Base-by-base conservation (phyloP, 2,888 invertebrate species). In the Oegoconia quadripuncta region DNA sequence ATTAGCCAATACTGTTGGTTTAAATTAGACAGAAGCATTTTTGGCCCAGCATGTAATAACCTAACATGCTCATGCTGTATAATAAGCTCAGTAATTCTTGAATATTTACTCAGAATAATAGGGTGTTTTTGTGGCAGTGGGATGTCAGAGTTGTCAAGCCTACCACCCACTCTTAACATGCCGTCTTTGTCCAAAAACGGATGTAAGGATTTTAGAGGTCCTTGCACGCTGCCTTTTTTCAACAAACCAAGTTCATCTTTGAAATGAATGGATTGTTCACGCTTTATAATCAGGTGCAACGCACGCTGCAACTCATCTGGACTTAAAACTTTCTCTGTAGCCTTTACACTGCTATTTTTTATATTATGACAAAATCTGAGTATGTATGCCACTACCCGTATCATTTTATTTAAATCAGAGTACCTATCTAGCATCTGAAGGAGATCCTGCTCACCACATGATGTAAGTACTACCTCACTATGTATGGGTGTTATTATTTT, bases 341-440 rank as follows among this genome's bases (percentile, higher is more conserved):
- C n/a, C n/a, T n/a, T n/a, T n/a, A n/a, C n/a, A 18, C 16, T 18
- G 39, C 42, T 42, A 14, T 34, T 33, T n/a, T 36, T 42, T 9
- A 34, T 14, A 34, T 48, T 48, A 13, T 41, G 13, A 28, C 35
- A 39, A 34, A 45, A 49, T 12, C 46, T 30, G 1, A 44, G 13
- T 5, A 47, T 17, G 15, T 48, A 51, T 8, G 45, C 46, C 13
- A 47, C 2, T 0, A 50, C 30, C 1, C 46, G 30, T 13, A 9
- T 28, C 35, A 50, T 47, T 37, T 50, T 51, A 3, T 41, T 18
- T 13, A 54, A 28, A 17, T 42, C 32, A 17, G 51, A 54, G 29
- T 32, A 48, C 14, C 31, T 47, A 25, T 43, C 3, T 33, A 33
- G 13, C 17, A 17, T 12, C 2, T 39, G 3, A 30, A 22, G 29